A percentile compares a stretch with the other conserved stretches of the same genome.
Evolutionary conservation across 2,888 invertebrate species (phyloP).

Genomic region (Tipula helvola): DNA sequence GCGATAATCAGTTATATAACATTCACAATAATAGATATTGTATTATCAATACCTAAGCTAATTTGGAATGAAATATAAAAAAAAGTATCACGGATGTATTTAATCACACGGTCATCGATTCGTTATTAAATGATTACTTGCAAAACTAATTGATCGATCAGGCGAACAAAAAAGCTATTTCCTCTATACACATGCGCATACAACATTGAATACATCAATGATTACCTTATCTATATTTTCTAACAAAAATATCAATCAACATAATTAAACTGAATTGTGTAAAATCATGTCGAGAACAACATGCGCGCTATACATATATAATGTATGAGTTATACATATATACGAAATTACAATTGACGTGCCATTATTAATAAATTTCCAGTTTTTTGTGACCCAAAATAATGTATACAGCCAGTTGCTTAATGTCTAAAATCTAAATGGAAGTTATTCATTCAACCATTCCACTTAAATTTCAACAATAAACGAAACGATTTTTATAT

Average conservation of each 20-base stretch:
- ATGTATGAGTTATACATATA: neutral
- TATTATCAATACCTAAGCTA: no score
- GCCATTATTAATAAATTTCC: neutral
- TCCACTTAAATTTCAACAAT: neutral
- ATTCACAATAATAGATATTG: no score
- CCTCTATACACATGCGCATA: neutral
- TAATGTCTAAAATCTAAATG: neutral
- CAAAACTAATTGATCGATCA: neutral
- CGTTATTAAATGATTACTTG: neutral
- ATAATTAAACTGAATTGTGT: neutral
- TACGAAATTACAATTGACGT: neutral
- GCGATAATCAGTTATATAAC: no score
- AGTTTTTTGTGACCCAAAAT: neutral
- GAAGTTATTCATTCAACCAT: neutral
- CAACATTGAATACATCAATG: neutral
- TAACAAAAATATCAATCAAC: neutral
- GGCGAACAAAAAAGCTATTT: neutral
- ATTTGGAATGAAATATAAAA: neutral
- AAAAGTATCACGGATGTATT: neutral
- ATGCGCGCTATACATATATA: neutral
- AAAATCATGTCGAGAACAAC: neutral
- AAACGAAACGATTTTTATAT: neutral
- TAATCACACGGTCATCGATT: neutral
- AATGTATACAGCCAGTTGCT: neutral
- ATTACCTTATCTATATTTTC: neutral